phyloP scores from a whole-genome alignment of 2,797 vertebrate genomes.

The Phataginus tricuspis region DNA sequence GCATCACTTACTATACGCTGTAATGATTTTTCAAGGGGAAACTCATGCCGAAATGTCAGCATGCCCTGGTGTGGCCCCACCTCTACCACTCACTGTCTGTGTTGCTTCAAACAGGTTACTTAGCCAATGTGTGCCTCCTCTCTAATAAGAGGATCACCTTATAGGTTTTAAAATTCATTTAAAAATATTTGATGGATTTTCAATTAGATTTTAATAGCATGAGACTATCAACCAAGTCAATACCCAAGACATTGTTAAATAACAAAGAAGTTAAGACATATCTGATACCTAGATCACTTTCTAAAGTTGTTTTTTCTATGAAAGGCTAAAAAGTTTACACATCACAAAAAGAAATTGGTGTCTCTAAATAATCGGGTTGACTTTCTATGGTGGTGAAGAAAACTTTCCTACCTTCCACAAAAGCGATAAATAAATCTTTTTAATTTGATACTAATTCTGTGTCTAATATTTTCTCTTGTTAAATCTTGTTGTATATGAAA shows the following conservation, averaged over 20 bases:
- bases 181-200: background rate
- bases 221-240: background rate
- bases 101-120: background rate
- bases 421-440: background rate
- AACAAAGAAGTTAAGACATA: background rate
- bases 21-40: background rate
- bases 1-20: background rate
- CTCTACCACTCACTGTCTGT: background rate
- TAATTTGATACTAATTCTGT: background rate
- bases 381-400: background rate
- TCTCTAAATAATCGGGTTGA: background rate
- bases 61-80: too few relatives aligned
- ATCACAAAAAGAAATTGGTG: background rate
- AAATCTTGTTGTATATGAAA: background rate
- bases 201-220: background rate
- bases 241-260: background rate
- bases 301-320: background rate
- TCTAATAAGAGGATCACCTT: background rate
- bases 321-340: background rate
- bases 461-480: background rate
- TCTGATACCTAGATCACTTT: background rate
- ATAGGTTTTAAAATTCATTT: background rate
- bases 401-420: background rate
- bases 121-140: background rate
- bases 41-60: background rate